Evolutionary conservation across 1,140 invertebrate genomes (phyloP), one percentile per base, ranked within the genome.

Genomic region (Rhopalosiphum maidis): DNA sequence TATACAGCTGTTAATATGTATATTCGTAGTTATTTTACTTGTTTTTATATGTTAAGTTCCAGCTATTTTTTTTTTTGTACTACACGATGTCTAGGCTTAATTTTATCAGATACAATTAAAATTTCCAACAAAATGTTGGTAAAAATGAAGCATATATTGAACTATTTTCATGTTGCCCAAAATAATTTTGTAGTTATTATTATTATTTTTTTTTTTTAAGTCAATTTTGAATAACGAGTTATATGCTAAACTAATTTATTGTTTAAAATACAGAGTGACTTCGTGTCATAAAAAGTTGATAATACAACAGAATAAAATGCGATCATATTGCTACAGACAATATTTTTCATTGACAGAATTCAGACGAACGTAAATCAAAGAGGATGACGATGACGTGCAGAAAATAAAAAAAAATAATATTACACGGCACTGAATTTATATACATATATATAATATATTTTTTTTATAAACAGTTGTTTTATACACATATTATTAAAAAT

Each of bases 401-500:
- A 23, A 60, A 60, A 18, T 30, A 18, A 77, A n/a, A n/a, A 77
- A 18, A 30, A 9, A 68, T 15, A n/a, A 68, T 68, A n/a, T 60
- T 60, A n/a, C 11, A 77, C 15, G 4, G 30, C 15, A 6, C 0
- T n/a, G 11, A 77, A 77, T 77, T 18, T 77, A 68, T 68, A n/a
- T 54, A 54, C 22, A 22, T 4, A 77, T 77, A n/a, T 77, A 77
- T 77, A 68, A 5, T 30, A 60, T 30, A 30, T n/a, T 15, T n/a
- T n/a, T 68, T 68, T 68, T 77, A 77, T 15, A 77, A 77, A 77
- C 30, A 77, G 60, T 77, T n/a, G 1, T 77, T 77, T 77, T 77
- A 77, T 77, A 77, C n/a, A 77, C 60, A 77, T 77, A n/a, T n/a
- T 77, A n/a, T 77, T 77, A 68, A n/a, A 68, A n/a, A 68, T 68